These are phyloP conservation scores for Amiota minor DNA, from an alignment of 2,888 invertebrate species.

Conservation along the genomic window DNA sequence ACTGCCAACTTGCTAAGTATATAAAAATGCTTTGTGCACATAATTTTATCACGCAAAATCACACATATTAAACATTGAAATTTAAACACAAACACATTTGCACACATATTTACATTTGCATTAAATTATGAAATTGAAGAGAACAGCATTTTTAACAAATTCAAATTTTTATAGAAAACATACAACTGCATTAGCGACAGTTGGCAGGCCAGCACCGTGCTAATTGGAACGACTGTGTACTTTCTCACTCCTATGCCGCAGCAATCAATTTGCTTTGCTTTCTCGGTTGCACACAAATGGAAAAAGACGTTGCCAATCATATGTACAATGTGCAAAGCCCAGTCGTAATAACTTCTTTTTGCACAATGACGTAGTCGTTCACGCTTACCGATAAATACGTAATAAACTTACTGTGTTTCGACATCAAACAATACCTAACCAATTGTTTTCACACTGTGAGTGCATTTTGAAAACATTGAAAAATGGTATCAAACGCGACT, in stretches of 20 bases:
- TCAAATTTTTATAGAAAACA: neutral
- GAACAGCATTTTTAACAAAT: neutral
- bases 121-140: too few species aligned
- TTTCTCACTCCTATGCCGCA: neutral
- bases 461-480: neutral
- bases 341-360: constrained; percentile 17
- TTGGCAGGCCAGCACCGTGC: constrained; percentile 4
- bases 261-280: neutral
- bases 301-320: neutral
- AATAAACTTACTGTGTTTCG: constrained; percentile 15
- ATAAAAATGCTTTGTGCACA: constrained; percentile 1
- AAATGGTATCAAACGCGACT: neutral
- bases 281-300: neutral
- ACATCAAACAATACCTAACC: neutral
- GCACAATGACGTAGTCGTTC: constrained; percentile 8
- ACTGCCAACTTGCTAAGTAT: constrained; percentile 7
- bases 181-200: constrained; percentile 26
- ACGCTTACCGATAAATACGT: constrained; percentile 1
- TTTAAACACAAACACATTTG: too few species aligned
- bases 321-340: neutral
- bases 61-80: neutral
- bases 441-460: neutral
- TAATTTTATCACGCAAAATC: constrained; percentile 5
- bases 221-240: constrained; percentile 21
- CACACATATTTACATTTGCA: too few species aligned